Conservation (phyloP, 2,797 vertebrate genomes). For the Naso thynnoides region DNA sequence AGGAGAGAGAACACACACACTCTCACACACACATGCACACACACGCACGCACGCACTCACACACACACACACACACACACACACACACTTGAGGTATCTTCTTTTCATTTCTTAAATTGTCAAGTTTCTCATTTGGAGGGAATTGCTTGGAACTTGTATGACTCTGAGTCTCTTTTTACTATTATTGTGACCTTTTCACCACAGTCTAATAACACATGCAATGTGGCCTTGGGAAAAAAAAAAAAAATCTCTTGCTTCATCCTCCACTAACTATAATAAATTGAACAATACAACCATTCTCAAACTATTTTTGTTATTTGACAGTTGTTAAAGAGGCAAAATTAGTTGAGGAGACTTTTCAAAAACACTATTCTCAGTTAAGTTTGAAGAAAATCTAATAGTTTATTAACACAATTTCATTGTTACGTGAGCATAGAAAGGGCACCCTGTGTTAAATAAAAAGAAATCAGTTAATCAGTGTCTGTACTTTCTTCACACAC, state of each 20-base stretch:
- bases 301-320: background rate
- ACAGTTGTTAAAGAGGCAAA: background rate
- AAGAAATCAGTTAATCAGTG: constrained; percentile 41
- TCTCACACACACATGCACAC: background rate
- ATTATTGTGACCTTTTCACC: constrained; percentile 56
- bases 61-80: constrained; percentile 4
- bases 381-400: no score
- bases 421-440: background rate
- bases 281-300: background rate
- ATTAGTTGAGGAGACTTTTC: background rate
- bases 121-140: constrained; percentile 67
- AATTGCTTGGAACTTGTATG: constrained; percentile 70
- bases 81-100: constrained; percentile 32
- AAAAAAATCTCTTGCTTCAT: constrained; percentile 1
- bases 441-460: constrained; percentile 23
- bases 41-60: constrained; percentile 28
- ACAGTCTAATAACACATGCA: constrained; percentile 13
- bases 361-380: no score
- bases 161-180: constrained; percentile 39
- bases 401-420: background rate
- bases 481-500: constrained; percentile 8
- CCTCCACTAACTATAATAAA: constrained; percentile 13
- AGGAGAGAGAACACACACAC: background rate
- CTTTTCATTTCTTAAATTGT: constrained; percentile 59
- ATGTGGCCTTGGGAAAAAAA: constrained; percentile 8